Conservation (phyloP, 2,113 vertebrate species). For the Anhinga anhinga region DNA sequence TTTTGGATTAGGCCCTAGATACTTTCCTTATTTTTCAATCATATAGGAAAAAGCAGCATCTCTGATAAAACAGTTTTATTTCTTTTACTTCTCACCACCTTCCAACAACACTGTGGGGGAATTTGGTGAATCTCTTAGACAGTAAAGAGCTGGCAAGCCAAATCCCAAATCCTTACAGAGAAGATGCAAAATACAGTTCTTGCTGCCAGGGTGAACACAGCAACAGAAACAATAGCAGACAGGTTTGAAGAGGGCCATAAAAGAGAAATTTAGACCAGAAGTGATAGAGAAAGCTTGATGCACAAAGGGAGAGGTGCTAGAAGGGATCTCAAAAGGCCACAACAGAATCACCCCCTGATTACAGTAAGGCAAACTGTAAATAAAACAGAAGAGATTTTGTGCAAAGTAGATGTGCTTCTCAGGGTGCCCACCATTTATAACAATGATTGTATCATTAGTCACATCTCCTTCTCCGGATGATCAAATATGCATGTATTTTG, state of each 20-base stretch:
- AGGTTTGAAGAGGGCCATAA: background rate
- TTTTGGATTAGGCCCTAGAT: background rate
- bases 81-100: background rate
- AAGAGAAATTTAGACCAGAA: background rate
- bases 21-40: background rate
- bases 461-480: slow-evolving; percentile 18
- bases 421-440: slow-evolving; percentile 41
- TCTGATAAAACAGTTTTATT: background rate
- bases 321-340: background rate
- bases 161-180: background rate
- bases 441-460: slow-evolving; percentile 67
- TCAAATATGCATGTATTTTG: slow-evolving; percentile 62
- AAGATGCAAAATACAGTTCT: background rate
- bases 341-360: background rate
- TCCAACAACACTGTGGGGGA: background rate
- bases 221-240: background rate
- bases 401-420: slow-evolving; percentile 38
- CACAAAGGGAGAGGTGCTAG: background rate
- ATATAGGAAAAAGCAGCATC: background rate
- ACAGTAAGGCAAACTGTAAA: slow-evolving; percentile 1
- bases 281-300: background rate
- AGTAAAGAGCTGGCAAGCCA: background rate
- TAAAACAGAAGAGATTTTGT: background rate
- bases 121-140: background rate
- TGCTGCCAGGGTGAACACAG: background rate